Percentiles rank a stretch among this genome's conserved stretches.
Conservation (phyloP, 2,888 invertebrate species). For the Steinernema carpocapsae region DNA sequence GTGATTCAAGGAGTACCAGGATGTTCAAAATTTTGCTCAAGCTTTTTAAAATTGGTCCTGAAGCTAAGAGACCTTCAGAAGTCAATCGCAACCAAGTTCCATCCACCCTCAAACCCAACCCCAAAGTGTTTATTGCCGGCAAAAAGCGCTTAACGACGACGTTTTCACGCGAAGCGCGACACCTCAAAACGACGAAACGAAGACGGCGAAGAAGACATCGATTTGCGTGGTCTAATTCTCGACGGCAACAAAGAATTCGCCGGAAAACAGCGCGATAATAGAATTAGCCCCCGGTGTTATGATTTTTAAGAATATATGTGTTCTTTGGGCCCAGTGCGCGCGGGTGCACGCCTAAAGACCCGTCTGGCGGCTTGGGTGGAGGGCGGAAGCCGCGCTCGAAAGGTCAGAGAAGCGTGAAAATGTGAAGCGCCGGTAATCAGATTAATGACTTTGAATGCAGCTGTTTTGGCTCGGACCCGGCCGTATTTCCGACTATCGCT, state of each 20-base stretch:
- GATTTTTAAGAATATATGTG: not conserved
- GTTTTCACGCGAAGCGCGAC: too few relatives aligned
- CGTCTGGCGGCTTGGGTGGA: not conserved
- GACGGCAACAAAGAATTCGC: conserved; percentile 17
- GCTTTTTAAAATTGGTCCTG: too few relatives aligned
- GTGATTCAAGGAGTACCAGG: too few relatives aligned
- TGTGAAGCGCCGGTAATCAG: conserved; percentile 14
- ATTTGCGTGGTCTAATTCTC: conserved; percentile 1
- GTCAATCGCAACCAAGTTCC: too few relatives aligned
- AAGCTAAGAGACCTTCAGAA: too few relatives aligned
- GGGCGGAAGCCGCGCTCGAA: not conserved
- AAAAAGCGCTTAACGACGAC: too few relatives aligned
- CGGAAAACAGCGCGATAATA: conserved; percentile 29
- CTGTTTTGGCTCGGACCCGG: conserved; percentile 14
- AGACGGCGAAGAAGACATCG: conserved; percentile 3
- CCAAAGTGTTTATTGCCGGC: too few relatives aligned
- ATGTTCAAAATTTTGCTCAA: too few relatives aligned
- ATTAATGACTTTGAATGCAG: conserved; percentile 5
- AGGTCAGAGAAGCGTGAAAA: too few relatives aligned
- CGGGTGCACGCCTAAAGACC: not conserved
- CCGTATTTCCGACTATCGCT: conserved; percentile 7
- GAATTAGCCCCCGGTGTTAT: conserved; percentile 10
- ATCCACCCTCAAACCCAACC: too few relatives aligned
- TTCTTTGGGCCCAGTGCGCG: not conserved
- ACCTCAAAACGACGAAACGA: too few relatives aligned